Percentiles rank a stretch among this genome's conserved stretches.
phyloP scores from a whole-genome alignment of 2,888 invertebrate species.

The Lasioglossum marginatum region DNA sequence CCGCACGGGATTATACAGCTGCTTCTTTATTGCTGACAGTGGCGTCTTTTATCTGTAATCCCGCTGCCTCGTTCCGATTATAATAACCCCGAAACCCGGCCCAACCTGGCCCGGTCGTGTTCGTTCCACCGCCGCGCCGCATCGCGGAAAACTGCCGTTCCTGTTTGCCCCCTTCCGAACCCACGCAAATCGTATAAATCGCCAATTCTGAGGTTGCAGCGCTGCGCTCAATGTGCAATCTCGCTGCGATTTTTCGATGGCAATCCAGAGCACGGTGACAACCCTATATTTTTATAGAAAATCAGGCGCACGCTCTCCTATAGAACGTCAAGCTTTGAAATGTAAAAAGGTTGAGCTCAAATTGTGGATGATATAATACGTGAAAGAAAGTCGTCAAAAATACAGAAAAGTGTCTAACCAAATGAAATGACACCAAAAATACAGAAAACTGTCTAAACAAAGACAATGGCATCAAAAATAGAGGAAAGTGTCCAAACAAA shows the following conservation, averaged over 20 bases:
- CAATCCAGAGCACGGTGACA: background rate
- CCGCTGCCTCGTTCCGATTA: conserved; percentile 61
- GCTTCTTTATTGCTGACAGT: conserved; percentile 73
- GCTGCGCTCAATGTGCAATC: background rate
- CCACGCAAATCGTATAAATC: conserved; percentile 47
- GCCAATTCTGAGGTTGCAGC: conserved; percentile 34
- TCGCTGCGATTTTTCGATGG: conserved; percentile 15
- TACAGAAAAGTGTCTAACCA: background rate
- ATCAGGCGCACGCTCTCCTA: background rate
- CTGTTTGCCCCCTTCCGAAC: conserved; percentile 23
- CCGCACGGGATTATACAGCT: conserved; percentile 71
- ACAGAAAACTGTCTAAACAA: background rate
- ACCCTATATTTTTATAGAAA: conserved; percentile 37
- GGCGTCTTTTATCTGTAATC: conserved; percentile 70
- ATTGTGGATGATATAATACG: background rate
- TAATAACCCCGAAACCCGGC: conserved; percentile 29
- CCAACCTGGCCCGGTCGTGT: background rate
- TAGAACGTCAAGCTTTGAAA: background rate
- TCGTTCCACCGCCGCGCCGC: background rate
- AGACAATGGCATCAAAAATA: background rate
- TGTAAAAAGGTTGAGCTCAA: background rate
- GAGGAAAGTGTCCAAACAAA: background rate
- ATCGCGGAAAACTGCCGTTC: conserved; percentile 48
- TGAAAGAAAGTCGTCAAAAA: background rate
- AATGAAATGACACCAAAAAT: too few relatives aligned